phyloP scores from a whole-genome alignment of 2,113 vertebrate genomes.

The Malurus alboscapulatus region DNA sequence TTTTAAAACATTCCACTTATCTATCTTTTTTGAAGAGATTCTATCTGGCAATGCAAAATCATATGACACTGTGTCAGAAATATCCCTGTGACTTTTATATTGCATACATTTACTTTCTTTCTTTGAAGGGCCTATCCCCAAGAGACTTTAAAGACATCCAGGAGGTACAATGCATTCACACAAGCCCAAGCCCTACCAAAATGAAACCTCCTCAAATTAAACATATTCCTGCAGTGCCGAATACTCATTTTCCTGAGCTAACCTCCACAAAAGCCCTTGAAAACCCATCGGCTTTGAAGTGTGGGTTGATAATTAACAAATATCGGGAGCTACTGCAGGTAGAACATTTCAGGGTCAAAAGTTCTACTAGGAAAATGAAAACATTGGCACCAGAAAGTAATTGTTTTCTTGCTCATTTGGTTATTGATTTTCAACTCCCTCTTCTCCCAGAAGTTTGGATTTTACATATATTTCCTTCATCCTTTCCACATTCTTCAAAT shows the following conservation, averaged over 20 bases:
- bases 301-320: conserved; percentile 60
- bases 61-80: conserved; percentile 57
- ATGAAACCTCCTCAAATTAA: conserved; percentile 54
- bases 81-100: conserved; percentile 53
- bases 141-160: conserved; percentile 18
- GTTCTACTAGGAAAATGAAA: conserved; percentile 53
- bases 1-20: conserved; percentile 63
- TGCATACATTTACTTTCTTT: conserved; percentile 59
- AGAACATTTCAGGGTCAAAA: conserved; percentile 60
- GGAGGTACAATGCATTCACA: background rate
- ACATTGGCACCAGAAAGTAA: conserved; percentile 35
- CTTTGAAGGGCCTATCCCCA: conserved; percentile 55
- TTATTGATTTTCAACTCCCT: conserved; percentile 13
- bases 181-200: conserved; percentile 25
- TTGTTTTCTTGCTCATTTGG: conserved; percentile 55
- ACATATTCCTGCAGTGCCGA: background rate
- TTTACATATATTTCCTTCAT: background rate
- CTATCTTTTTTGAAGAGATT: conserved; percentile 48
- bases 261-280: conserved; percentile 52
- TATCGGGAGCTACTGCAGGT: conserved; percentile 46
- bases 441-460: background rate
- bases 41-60: conserved; percentile 58
- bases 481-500: background rate
- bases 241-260: conserved; percentile 57
- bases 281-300: conserved; percentile 54